Evolutionary conservation across 2,113 vertebrate genomes (phyloP), one percentile per base, ranked within the genome.

Genomic region (Nicator chloris): DNA sequence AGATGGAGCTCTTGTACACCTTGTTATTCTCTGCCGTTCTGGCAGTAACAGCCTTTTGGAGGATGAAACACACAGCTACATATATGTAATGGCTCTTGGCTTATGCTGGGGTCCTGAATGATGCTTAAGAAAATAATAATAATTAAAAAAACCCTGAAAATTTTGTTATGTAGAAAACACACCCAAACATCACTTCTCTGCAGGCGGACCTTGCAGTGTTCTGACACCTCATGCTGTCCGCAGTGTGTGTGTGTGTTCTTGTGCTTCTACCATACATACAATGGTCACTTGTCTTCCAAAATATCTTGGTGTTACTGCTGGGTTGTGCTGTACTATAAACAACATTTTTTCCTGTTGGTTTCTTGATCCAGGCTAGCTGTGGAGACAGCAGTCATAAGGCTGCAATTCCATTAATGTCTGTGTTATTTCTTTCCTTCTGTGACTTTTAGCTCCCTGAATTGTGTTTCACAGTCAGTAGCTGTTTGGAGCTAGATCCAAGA

Each of bases 221-320:
- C 44, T 77, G 24, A 22, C 20, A 44, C 16, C 19, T 81, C 28
- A 9, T 60, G 37, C 20, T 27, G 66, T 70, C 63, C 50, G 33
- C 33, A 18, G 13, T 12, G 11, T 14, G 35, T n/a, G 13, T 6
- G 10, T 59, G 26, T 59, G 21, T 18, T 28, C 6, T 40, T 23
- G 11, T 31, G 28, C 11, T 30, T 42, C 19, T 59, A 26, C 12
- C 19, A 28, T 5, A 9, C 31, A 66, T 10, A n/a, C 0, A 1
- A 11, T 24, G 20, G 17, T 47, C 24, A 6, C 54, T 33, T 44
- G 7, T 65, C 40, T 83, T 80, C 59, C 64, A 73, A 69, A 83
- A 57, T 39, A 37, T 12, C 76, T 73, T 40, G 15, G 26, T 49
- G 23, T 39, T 76, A 22, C 30, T 65, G 8, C 6, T 53, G 0